Percentiles rank a stretch among this genome's conserved stretches.
These are phyloP conservation scores for Epizoanthus ramosus DNA, from an alignment of 92 coral and sea anemone genomes.

Conservation along the genomic window DNA sequence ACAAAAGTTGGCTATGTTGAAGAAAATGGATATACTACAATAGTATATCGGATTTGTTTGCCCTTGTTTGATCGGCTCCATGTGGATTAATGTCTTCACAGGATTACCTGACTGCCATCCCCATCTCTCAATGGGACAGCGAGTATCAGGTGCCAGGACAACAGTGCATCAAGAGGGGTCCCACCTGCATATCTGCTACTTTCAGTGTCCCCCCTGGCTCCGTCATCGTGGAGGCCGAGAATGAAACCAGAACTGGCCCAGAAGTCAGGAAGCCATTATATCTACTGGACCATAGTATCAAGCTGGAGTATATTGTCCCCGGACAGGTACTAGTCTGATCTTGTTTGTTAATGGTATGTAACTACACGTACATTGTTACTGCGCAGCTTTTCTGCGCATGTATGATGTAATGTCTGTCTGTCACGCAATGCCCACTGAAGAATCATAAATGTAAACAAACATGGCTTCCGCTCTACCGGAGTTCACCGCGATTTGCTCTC, in stretches of 20 bases:
- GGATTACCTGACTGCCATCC: constrained; percentile 81
- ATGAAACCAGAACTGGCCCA: constrained; percentile 61
- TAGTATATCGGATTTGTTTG: too few species aligned
- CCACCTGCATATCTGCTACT: constrained; percentile 67
- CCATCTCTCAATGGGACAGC: constrained; percentile 70
- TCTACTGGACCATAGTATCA: constrained; percentile 70
- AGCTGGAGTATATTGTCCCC: constrained; percentile 66
- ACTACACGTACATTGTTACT: too few species aligned
- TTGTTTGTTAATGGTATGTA: too few species aligned
- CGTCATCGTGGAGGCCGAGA: constrained; percentile 70
- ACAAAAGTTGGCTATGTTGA: too few species aligned
- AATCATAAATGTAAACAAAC: too few species aligned
- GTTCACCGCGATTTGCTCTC: too few species aligned
- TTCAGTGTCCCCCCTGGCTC: constrained; percentile 60
- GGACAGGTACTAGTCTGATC: constrained; percentile 61
- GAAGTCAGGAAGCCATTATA: constrained; percentile 67
- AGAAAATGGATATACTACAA: too few species aligned
- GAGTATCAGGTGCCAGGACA: constrained; percentile 75
- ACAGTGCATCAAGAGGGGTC: constrained; percentile 75
- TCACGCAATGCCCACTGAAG: too few species aligned
- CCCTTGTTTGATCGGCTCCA: too few species aligned
- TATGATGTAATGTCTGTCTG: too few species aligned
- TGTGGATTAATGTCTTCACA: constrained; percentile 13
- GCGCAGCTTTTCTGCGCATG: too few species aligned
- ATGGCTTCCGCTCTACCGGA: too few species aligned